Percentiles rank a stretch among this genome's conserved stretches.
Evolutionary conservation across 2,888 invertebrate species (phyloP).

Genomic region (Archips xylosteana): DNA sequence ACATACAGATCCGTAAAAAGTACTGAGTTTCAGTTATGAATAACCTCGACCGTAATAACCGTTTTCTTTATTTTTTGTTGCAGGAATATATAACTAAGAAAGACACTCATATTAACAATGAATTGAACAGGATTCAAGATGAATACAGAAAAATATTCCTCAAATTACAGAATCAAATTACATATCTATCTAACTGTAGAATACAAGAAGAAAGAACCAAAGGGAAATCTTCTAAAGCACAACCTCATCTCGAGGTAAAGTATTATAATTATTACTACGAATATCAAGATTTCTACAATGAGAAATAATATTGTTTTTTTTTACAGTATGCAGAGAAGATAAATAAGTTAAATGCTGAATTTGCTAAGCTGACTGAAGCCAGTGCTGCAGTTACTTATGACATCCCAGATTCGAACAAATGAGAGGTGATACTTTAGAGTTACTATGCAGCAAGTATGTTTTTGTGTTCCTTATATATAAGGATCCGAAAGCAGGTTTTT

Average conservation of each 20-base stretch:
- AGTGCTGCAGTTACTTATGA: slow-evolving; percentile 21
- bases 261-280: too few species aligned
- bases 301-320: slow-evolving; percentile 4
- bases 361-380: slow-evolving; percentile 36
- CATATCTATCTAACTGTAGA: slow-evolving; percentile 74
- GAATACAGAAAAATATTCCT: slow-evolving; percentile 86
- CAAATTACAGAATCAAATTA: slow-evolving; percentile 82
- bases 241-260: slow-evolving; percentile 62
- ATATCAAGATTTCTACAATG: neutral
- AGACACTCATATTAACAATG: slow-evolving; percentile 87
- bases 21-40: too few species aligned
- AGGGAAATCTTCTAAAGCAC: slow-evolving; percentile 54
- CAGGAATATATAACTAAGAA: slow-evolving; percentile 88
- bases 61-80: slow-evolving; percentile 44
- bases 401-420: slow-evolving; percentile 19
- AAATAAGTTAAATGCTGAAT: slow-evolving; percentile 67
- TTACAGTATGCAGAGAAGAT: slow-evolving; percentile 71
- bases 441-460: neutral
- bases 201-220: slow-evolving; percentile 70
- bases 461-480: neutral
- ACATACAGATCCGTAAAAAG: too few species aligned
- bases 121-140: slow-evolving; percentile 87
- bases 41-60: slow-evolving; percentile 1
- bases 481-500: neutral
- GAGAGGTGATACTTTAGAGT: neutral